Base-by-base conservation (phyloP, 2,888 invertebrate species). In the Kuschelorhynchus macadamiae region DNA sequence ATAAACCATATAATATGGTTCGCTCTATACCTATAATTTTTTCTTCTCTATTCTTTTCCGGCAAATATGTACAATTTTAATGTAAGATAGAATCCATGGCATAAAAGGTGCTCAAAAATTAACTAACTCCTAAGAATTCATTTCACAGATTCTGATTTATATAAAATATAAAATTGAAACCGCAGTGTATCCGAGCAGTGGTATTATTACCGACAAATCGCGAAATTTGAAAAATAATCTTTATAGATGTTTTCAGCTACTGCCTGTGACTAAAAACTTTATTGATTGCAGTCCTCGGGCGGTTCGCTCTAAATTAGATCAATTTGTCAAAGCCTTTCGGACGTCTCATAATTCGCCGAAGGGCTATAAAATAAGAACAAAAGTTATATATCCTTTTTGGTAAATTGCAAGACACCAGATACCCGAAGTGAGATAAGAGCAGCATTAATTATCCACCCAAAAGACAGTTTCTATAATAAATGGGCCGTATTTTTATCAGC, bases 281-380 rank as follows among this genome's bases (percentile, higher is more conserved):
- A 65, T 67, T 20, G 67, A 67, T 67, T 50, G 20, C 30, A 32
- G 47, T 47, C 61, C 47, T 17, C 21, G 39, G 39, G 59, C 59
- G 59, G 11, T 61, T 57, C 57, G 55, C 49, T 60, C 64, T 76
- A 78, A 77, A 78, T 77, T 77, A 77, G 78, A 78, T 77, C 78
- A 78, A 78, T 77, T 78, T 77, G 78, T 78, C 78, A 77, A 77
- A 73, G 44, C 50, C 30, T 52, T 77, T 75, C 71, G 74, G 77
- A 75, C 77, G 76, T 74, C 73, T 76, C 75, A 75, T 76, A 76
- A 77, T 77, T 75, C 74, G 74, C 75, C 72, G 69, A 63, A 68
- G 68, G 75, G 72, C 21, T 33, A 44, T 46, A 62, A 72, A 76
- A 73, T 73, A 74, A 73, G 75, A 75, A 73, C 76, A 76, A 74